These are phyloP conservation scores for Reinhardtius hippoglossoides DNA, from an alignment of 2,113 vertebrate species.

Conservation along the genomic window DNA sequence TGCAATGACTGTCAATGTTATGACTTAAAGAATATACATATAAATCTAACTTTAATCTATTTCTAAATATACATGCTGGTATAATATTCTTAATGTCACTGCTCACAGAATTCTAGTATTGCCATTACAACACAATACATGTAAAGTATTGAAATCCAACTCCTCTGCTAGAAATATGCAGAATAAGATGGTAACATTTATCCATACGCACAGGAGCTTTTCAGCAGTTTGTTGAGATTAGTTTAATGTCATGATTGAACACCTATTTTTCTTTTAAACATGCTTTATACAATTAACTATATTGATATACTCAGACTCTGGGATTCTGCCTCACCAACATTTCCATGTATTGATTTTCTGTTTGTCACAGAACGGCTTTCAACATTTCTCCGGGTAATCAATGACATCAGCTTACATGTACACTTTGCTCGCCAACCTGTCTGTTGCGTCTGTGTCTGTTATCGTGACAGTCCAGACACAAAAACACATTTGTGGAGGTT, in stretches of 20 bases:
- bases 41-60: no score
- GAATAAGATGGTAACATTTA: neutral
- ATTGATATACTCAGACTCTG: constrained; percentile 10
- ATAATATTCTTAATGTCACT: neutral
- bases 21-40: neutral
- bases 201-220: no score
- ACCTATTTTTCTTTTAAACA: neutral
- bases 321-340: constrained; percentile 20
- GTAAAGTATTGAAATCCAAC: neutral
- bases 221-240: no score
- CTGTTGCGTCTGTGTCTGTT: neutral
- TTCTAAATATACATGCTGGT: neutral
- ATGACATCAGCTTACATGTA: neutral
- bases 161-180: neutral
- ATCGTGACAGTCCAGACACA: neutral
- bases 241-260: no score
- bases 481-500: neutral
- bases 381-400: constrained; percentile 3
- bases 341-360: constrained; percentile 27
- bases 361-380: constrained; percentile 15
- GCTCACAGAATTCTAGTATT: neutral
- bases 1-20: neutral
- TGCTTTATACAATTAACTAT: constrained; percentile 18
- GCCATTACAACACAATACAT: neutral
- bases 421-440: neutral